phyloP scores from a whole-genome alignment of 2,113 vertebrate genomes.

The Campylomormyrus numenius region DNA sequence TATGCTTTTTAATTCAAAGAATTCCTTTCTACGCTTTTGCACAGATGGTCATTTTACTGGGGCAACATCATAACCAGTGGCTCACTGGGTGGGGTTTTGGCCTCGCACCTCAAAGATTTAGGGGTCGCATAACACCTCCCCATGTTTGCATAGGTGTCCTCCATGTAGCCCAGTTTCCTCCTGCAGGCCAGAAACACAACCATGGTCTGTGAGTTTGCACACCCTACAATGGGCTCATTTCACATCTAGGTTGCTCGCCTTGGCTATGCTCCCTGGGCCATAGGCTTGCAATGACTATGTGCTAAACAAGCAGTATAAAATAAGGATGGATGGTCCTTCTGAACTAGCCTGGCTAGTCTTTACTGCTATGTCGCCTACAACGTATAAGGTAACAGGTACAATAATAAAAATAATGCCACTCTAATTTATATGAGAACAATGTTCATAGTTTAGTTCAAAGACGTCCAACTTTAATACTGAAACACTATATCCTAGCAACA shows the following conservation, averaged over 20 bases:
- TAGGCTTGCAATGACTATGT: neutral
- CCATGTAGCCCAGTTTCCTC: neutral
- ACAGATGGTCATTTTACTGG: neutral
- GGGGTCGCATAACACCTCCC: neutral
- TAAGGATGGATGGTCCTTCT: neutral
- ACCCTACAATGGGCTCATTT: neutral
- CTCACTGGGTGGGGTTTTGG: neutral
- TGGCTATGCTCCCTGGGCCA: neutral
- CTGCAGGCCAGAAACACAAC: neutral
- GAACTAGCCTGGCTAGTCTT: neutral
- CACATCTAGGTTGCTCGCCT: neutral
- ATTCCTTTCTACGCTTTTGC: neutral
- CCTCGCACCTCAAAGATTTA: neutral
- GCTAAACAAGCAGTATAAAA: neutral
- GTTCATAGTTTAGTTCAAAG: neutral
- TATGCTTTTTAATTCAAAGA: neutral
- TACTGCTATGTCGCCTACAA: neutral
- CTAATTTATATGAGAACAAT: neutral
- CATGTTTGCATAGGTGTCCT: neutral
- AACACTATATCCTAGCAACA: neutral
- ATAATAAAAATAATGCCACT: neutral
- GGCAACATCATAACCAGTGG: neutral
- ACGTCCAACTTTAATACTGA: neutral
- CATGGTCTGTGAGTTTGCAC: neutral
- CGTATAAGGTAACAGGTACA: neutral